Evolutionary conservation across 92 coral and sea anemone species (phyloP).

Genomic region (Zoanthus solanderi): DNA sequence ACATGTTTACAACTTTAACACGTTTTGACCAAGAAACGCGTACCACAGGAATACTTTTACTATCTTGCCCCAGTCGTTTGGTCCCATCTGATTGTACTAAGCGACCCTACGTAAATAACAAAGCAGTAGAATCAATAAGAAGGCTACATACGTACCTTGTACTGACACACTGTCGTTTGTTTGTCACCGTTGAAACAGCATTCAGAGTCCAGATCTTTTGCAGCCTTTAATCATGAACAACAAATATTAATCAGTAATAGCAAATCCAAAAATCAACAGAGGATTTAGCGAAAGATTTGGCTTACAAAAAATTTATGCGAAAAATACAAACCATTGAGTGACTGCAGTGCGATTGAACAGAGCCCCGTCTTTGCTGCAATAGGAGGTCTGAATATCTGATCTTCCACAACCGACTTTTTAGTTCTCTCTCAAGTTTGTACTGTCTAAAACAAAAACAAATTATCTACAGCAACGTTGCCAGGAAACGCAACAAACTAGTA

Average conservation of each 20-base stretch:
- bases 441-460: constrained; percentile 55
- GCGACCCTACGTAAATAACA: no score
- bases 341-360: constrained; percentile 23
- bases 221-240: neutral
- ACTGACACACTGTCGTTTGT: constrained; percentile 20
- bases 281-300: neutral
- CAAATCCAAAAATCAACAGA: neutral
- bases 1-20: no score
- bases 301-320: neutral
- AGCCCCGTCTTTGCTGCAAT: constrained; percentile 49
- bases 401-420: constrained; percentile 82
- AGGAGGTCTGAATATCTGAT: constrained; percentile 79
- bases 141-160: neutral
- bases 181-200: constrained; percentile 24
- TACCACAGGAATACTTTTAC: no score
- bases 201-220: neutral
- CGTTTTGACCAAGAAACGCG: no score
- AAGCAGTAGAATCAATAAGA: neutral
- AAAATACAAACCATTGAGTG: constrained; percentile 3
- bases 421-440: constrained; percentile 83
- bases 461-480: neutral
- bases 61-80: no score
- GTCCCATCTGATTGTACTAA: neutral
- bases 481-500: no score
- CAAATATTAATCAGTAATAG: no score